Evolutionary conservation across 2,113 vertebrate genomes (phyloP), one percentile per base, ranked within the genome.

Genomic region (Ginglymostoma cirratum): DNA sequence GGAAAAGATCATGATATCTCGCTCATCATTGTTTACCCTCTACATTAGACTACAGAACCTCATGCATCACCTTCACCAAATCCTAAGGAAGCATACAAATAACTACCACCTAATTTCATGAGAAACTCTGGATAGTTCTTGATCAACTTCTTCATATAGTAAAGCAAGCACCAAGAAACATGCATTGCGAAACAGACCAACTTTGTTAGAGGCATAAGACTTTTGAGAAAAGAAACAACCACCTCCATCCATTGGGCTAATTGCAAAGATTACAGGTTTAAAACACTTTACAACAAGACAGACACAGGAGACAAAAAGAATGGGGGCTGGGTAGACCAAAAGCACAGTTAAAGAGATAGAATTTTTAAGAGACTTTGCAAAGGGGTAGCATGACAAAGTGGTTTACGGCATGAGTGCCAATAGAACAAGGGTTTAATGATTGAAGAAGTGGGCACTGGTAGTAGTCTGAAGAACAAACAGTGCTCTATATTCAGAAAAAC

Each of bases 371-470:
- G 55, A 34, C 34, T 92, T 92, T 92, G 34, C 5, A 38, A 93
- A 93, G 34, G 5, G 17, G 19, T 65, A 93, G 89, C 27, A 90
- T 66, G 61, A 42, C 80, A 38, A 83, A 83, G 19, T 83, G 5
- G 89, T 66, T 66, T 66, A 67, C 6, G 7, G 17, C 23, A 21
- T 55, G 34, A n/a, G 52, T 65, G 15, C 87, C 55, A 65, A 92
- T 61, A 34, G 55, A 92, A 55, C 85, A 90, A 90, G 52, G 52
- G 87, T 90, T 90, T 61, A 90, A 90, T 90, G 52, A 90, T 55
- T 61, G 87, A 90, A 90, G 24, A 30, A 61, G 87, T 34, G 30
- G 52, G 4, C 15, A 17, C 52, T 61, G 52, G 52, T 87, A 45
- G 45, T 48, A 48, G 48, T 2, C 10, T 87, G 45, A 87, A 87